Percentiles rank a stretch among this genome's conserved stretches.
Conservation (phyloP, 2,113 vertebrate species). For the Thunnus maccoyii region DNA sequence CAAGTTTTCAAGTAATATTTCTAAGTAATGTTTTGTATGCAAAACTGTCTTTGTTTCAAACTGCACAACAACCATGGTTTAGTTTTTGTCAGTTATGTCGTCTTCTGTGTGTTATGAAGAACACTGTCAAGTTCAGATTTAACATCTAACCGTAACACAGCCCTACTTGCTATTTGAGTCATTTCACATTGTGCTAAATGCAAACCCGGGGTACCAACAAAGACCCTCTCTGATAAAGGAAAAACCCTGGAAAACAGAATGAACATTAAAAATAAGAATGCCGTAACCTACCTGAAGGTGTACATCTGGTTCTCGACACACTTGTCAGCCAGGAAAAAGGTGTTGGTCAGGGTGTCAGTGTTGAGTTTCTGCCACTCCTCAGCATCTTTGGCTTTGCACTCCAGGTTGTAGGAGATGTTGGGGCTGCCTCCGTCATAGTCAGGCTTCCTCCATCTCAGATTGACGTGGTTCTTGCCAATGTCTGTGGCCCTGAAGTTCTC, state of each 20-base stretch:
- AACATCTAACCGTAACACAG: too few species aligned
- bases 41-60: too few species aligned
- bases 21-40: too few species aligned
- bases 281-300: conserved; percentile 77
- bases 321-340: conserved; percentile 93
- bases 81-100: too few species aligned
- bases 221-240: background rate
- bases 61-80: too few species aligned
- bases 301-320: conserved; percentile 95
- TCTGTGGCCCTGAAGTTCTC: conserved; percentile 96
- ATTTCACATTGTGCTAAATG: too few species aligned
- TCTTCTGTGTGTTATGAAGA: too few species aligned
- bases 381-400: conserved; percentile 91
- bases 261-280: background rate
- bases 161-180: too few species aligned
- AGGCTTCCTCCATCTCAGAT: conserved; percentile 94
- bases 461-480: conserved; percentile 93
- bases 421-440: conserved; percentile 97
- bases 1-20: too few species aligned
- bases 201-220: too few species aligned
- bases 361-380: conserved; percentile 93
- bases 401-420: conserved; percentile 94
- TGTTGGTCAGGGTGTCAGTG: conserved; percentile 90
- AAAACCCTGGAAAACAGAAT: background rate
- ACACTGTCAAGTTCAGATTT: too few species aligned